Evolutionary conservation across 2,113 vertebrate species (phyloP).

Genomic region (Burhinus bistriatus): DNA sequence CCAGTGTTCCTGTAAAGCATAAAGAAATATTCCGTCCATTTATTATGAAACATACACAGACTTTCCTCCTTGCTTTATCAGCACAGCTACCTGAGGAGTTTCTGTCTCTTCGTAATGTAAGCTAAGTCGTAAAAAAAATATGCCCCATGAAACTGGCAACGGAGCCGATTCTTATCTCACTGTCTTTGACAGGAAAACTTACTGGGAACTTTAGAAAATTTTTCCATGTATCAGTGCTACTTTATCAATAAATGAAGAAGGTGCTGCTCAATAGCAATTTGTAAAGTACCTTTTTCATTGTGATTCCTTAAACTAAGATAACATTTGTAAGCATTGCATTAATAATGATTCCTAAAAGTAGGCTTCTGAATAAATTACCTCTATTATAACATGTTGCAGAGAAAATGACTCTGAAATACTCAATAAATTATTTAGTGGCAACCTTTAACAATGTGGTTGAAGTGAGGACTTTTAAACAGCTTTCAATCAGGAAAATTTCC

Average conservation of each 20-base stretch:
- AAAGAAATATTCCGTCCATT: neutral
- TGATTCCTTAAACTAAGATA: neutral
- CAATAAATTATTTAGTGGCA: constrained; percentile 6
- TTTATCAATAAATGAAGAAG: constrained; percentile 56
- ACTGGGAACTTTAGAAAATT: constrained; percentile 15
- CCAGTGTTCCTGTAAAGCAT: neutral
- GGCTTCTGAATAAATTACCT: constrained; percentile 12
- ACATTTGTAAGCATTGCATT: constrained; percentile 1
- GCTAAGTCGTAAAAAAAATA: constrained; percentile 23
- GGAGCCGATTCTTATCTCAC: constrained; percentile 3
- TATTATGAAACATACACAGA: neutral
- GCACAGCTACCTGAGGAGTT: neutral
- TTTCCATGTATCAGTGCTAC: neutral
- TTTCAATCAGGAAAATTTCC: neutral
- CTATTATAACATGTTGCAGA: neutral
- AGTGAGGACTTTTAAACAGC: neutral
- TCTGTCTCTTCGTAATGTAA: constrained; percentile 26
- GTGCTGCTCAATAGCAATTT: neutral
- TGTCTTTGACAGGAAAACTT: constrained; percentile 54
- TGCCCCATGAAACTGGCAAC: neutral
- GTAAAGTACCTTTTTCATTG: neutral
- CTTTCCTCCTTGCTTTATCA: neutral
- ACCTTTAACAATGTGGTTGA: neutral
- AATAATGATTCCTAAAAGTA: neutral
- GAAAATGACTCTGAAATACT: neutral